A percentile compares a stretch with the other conserved stretches of the same genome.
phyloP scores from a whole-genome alignment of 2,888 invertebrate species.

The Nemotelus nigrinus region DNA sequence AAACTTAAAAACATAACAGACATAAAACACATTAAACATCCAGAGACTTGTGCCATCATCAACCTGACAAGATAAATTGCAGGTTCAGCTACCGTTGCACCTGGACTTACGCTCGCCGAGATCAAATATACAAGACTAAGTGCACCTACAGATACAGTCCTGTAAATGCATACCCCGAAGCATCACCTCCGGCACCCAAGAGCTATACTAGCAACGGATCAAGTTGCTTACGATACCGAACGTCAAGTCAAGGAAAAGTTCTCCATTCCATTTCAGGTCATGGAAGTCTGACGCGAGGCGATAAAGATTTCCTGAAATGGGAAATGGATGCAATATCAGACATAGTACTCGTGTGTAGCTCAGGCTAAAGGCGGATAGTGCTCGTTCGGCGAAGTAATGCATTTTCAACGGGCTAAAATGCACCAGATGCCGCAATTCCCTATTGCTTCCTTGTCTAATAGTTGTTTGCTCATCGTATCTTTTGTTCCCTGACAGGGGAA shows the following conservation, averaged over 20 bases:
- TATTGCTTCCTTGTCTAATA: slow-evolving; percentile 12
- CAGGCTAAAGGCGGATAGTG: too few relatives aligned
- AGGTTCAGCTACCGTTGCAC: slow-evolving; percentile 35
- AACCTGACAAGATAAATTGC: slow-evolving; percentile 39
- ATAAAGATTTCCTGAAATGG: too few relatives aligned
- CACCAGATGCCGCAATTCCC: slow-evolving; percentile 11
- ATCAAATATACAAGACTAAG: background rate
- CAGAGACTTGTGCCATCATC: slow-evolving; percentile 37
- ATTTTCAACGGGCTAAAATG: background rate
- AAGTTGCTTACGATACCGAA: too few relatives aligned
- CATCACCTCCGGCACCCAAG: too few relatives aligned
- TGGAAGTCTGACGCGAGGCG: background rate
- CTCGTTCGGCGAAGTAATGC: too few relatives aligned
- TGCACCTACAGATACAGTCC: background rate
- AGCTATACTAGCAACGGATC: too few relatives aligned
- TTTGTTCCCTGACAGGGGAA: slow-evolving; percentile 7
- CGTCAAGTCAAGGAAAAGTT: background rate
- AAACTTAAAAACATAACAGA: slow-evolving; percentile 33
- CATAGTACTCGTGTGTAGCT: too few relatives aligned
- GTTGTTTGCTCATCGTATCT: slow-evolving; percentile 15
- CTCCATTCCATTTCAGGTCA: slow-evolving; percentile 6
- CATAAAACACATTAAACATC: slow-evolving; percentile 38
- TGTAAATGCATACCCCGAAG: background rate
- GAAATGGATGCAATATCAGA: too few relatives aligned
- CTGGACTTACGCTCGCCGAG: slow-evolving; percentile 19